phyloP scores from a whole-genome alignment of 2,113 vertebrate species.

The Hymenochirus boettgeri region DNA sequence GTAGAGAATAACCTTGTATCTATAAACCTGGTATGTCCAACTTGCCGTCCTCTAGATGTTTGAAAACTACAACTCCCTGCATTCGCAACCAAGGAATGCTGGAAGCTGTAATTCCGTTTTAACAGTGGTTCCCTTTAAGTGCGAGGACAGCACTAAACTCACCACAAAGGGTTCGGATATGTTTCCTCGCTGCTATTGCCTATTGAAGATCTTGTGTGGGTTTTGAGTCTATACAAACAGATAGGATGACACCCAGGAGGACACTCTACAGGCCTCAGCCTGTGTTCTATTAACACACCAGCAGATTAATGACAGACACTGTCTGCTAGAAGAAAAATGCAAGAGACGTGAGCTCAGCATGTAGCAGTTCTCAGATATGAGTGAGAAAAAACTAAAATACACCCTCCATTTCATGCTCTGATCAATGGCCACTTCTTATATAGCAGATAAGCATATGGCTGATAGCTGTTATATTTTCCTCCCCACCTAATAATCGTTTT shows the following conservation, averaged over 20 bases:
- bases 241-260: conserved; percentile 9
- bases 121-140: too few species aligned
- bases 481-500: conserved; percentile 2
- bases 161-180: too few species aligned
- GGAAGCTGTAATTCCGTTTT: too few species aligned
- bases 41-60: too few species aligned
- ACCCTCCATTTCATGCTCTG: conserved; percentile 23
- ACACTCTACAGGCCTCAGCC: conserved; percentile 26
- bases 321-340: conserved; percentile 27
- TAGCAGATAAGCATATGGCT: conserved; percentile 8
- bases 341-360: conserved; percentile 16
- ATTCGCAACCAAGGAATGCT: too few species aligned
- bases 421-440: conserved; percentile 9
- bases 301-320: conserved; percentile 36
- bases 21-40: too few species aligned
- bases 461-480: conserved; percentile 9
- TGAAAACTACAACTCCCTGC: too few species aligned
- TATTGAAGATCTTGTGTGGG: background rate
- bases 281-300: conserved; percentile 38
- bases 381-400: conserved; percentile 33
- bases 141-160: too few species aligned
- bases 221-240: conserved; percentile 5
- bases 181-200: background rate
- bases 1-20: too few species aligned
- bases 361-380: conserved; percentile 24